phyloP scores from a whole-genome alignment of 2,113 vertebrate genomes.

The Heterotilapia buettikoferi region DNA sequence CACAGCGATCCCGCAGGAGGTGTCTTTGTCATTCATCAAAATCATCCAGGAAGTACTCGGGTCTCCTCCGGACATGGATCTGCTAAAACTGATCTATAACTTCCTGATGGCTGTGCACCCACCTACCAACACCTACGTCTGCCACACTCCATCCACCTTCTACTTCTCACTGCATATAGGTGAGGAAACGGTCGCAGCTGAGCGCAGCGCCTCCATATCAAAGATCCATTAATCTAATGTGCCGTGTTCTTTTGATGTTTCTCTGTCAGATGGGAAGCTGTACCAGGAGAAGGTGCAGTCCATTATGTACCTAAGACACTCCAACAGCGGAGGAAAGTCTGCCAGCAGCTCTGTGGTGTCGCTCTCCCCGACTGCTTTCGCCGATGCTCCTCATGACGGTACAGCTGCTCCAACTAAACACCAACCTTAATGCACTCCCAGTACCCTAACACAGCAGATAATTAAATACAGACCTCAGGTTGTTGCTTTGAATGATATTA shows the following conservation, averaged over 20 bases:
- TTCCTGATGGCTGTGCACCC: conserved; percentile 97
- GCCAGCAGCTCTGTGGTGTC: conserved; percentile 75
- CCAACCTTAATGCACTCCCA: background rate
- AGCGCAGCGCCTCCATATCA: background rate
- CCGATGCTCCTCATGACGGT: conserved; percentile 77
- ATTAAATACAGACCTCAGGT: background rate
- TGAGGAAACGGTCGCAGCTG: conserved; percentile 42
- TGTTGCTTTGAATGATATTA: background rate
- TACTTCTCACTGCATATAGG: conserved; percentile 96
- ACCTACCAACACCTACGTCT: conserved; percentile 96
- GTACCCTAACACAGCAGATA: background rate
- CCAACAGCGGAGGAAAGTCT: conserved; percentile 80
- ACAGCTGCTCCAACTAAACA: background rate
- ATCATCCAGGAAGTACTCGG: conserved; percentile 98
- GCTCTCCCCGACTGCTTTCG: conserved; percentile 78
- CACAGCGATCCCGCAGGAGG: conserved; percentile 83
- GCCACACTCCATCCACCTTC: conserved; percentile 94
- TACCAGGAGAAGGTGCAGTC: conserved; percentile 95
- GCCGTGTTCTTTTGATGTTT: conserved; percentile 10
- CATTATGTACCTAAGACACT: conserved; percentile 83
- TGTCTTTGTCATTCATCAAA: conserved; percentile 93
- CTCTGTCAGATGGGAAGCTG: conserved; percentile 85
- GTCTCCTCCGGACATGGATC: conserved; percentile 91
- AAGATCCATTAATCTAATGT: background rate
- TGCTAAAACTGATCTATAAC: conserved; percentile 88